These are phyloP conservation scores for Papilio helenus DNA, from an alignment of 1,140 invertebrate genomes.

Conservation along the genomic window DNA sequence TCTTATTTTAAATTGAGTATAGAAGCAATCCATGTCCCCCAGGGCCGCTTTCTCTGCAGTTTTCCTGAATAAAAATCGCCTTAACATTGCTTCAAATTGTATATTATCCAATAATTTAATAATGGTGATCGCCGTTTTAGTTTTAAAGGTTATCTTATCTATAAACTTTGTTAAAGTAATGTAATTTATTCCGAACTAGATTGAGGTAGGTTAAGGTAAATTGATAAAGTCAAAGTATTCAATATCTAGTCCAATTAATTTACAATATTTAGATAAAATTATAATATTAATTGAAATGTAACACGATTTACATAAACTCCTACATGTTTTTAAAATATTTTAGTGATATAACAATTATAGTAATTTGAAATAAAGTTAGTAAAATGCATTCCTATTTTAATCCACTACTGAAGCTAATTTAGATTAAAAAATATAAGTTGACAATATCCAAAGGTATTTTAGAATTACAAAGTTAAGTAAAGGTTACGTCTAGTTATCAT, in stretches of 20 bases:
- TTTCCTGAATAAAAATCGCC: not conserved
- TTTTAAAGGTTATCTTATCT: conserved; percentile 22
- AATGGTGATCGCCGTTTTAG: not conserved
- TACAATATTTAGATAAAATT: conserved; percentile 26
- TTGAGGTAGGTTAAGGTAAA: conserved; percentile 37
- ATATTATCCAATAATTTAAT: not conserved
- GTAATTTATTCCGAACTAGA: conserved; percentile 16
- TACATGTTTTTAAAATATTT: conserved; percentile 11
- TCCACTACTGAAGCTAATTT: not conserved
- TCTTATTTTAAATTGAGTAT: not conserved
- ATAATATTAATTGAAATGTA: conserved; percentile 29
- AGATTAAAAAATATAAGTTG: not conserved
- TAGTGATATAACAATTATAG: not conserved
- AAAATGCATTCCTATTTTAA: not conserved
- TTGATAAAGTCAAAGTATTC: conserved; percentile 11
- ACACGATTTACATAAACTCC: conserved; percentile 2
- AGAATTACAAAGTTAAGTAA: too few species aligned
- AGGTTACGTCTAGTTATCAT: too few species aligned
- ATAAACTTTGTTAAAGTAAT: conserved; percentile 1
- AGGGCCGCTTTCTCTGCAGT: not conserved
- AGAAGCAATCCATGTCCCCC: not conserved
- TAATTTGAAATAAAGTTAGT: not conserved
- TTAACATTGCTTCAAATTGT: not conserved
- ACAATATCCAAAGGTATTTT: too few species aligned
- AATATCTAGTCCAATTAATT: conserved; percentile 26